phyloP scores from a whole-genome alignment of 1,140 invertebrate species.

The Drosophila pseudoobscura region DNA sequence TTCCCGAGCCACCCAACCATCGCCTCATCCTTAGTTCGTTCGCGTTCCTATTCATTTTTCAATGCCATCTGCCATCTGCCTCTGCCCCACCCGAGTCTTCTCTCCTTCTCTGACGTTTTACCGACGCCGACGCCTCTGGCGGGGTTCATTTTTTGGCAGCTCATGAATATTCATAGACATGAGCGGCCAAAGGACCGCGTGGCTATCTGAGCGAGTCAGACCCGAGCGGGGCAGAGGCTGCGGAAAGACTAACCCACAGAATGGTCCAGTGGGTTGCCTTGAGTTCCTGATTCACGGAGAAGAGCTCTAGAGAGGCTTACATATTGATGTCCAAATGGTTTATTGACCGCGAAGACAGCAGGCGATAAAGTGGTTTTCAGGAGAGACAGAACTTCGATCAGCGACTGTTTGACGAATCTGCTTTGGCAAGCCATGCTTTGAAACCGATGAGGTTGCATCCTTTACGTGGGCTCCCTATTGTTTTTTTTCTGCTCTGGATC shows the following conservation, averaged over 20 bases:
- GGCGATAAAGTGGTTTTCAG: too few relatives aligned
- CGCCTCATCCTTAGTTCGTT: conserved; percentile 18
- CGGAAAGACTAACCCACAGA: too few relatives aligned
- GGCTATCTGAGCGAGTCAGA: conserved; percentile 63
- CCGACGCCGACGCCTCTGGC: conserved; percentile 33
- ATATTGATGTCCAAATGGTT: conserved; percentile 10
- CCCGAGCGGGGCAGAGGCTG: neutral
- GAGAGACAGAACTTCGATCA: too few relatives aligned
- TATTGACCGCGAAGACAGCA: conserved; percentile 8
- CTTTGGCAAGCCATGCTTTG: too few relatives aligned
- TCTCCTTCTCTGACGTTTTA: conserved; percentile 15
- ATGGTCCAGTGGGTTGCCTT: too few relatives aligned
- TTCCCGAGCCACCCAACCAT: too few relatives aligned
- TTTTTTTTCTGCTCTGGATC: neutral
- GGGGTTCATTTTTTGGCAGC: conserved; percentile 66
- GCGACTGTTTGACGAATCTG: too few relatives aligned
- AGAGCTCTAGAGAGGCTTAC: too few relatives aligned
- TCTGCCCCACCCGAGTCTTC: neutral
- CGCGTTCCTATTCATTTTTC: conserved; percentile 50
- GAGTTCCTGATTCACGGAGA: too few relatives aligned
- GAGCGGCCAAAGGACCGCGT: conserved; percentile 63
- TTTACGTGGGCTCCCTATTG: too few relatives aligned
- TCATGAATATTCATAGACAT: conserved; percentile 80
- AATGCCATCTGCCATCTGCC: conserved; percentile 13
- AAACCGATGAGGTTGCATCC: too few relatives aligned